These are phyloP conservation scores for Manduca sexta DNA, from an alignment of 1,140 invertebrate species.

Conservation along the genomic window DNA sequence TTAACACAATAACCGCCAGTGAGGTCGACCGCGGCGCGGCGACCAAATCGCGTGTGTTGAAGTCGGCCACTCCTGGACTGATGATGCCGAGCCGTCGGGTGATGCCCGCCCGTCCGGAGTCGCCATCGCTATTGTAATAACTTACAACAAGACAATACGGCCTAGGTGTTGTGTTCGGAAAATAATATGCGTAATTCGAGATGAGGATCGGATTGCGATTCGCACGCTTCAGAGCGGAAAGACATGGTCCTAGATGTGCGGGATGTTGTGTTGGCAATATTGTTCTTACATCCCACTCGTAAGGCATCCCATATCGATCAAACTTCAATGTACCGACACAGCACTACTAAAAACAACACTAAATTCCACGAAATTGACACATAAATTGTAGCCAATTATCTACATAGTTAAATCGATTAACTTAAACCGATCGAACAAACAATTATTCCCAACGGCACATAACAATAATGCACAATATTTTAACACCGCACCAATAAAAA, in stretches of 20 bases:
- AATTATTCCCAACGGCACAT: neutral
- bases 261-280: conserved; percentile 12
- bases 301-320: too few species aligned
- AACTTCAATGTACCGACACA: too few species aligned
- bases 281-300: too few species aligned
- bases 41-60: conserved; percentile 41
- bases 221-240: conserved; percentile 56
- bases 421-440: too few species aligned
- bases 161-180: conserved; percentile 39
- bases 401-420: too few species aligned
- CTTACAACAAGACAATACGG: conserved; percentile 24
- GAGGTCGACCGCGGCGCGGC: conserved; percentile 55
- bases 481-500: neutral
- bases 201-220: conserved; percentile 41
- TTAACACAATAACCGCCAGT: conserved; percentile 72
- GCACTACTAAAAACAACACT: too few species aligned
- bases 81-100: conserved; percentile 4
- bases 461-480: neutral
- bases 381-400: too few species aligned
- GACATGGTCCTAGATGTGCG: conserved; percentile 18
- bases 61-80: neutral
- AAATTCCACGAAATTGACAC: too few species aligned
- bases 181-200: conserved; percentile 52
- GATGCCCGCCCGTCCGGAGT: conserved; percentile 22
- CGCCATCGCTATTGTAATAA: conserved; percentile 44